Conservation (phyloP, 2,888 invertebrate genomes). For the Rhopalosiphum nymphaeae region DNA sequence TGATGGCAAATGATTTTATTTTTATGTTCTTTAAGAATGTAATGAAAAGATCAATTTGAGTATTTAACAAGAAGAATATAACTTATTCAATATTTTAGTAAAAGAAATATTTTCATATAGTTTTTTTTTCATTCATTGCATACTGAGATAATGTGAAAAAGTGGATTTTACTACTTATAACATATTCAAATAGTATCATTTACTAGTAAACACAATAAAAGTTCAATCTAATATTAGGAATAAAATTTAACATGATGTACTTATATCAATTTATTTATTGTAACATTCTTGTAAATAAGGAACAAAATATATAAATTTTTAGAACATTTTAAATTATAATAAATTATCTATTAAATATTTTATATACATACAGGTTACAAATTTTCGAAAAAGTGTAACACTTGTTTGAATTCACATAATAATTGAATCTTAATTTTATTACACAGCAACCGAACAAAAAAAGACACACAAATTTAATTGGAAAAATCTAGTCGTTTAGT, state of each 20-base stretch:
- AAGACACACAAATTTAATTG: background rate
- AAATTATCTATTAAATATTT: conserved; percentile 54
- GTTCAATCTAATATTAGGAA: background rate
- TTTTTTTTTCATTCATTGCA: no score
- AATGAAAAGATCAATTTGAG: no score
- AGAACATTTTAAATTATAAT: conserved; percentile 38
- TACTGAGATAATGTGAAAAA: no score
- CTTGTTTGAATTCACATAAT: conserved; percentile 28
- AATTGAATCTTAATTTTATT: conserved; percentile 40
- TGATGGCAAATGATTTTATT: no score
- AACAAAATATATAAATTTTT: conserved; percentile 27
- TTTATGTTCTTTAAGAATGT: no score
- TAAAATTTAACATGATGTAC: background rate
- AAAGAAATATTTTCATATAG: no score
- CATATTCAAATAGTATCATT: background rate
- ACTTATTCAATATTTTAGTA: no score
- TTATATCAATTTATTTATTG: conserved; percentile 9
- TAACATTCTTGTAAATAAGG: background rate
- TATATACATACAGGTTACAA: conserved; percentile 54
- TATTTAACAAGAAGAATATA: no score
- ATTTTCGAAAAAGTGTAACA: conserved; percentile 37
- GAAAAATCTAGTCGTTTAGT: conserved; percentile 44
- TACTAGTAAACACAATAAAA: background rate
- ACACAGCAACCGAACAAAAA: conserved; percentile 27
- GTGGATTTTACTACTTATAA: no score